Conservation (phyloP, 1,140 invertebrate genomes). For the Heliconius eleuchia region DNA sequence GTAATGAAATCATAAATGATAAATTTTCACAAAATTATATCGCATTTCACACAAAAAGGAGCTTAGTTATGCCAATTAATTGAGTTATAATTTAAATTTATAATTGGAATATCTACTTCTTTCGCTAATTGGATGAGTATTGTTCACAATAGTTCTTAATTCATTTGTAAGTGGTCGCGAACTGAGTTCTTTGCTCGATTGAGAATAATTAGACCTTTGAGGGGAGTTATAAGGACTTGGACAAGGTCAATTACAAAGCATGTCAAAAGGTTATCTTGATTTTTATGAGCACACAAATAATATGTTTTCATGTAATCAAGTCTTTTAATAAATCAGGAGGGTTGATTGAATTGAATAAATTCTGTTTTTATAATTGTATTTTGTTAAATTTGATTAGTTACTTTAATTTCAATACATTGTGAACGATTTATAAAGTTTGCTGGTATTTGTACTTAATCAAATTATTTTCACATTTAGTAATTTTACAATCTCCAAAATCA, state of each 20-base stretch:
- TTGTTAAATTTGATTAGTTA: neutral
- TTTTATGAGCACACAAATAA: slow-evolving; percentile 16
- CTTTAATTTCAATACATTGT: neutral
- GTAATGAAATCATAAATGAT: neutral
- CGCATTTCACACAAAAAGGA: slow-evolving; percentile 8
- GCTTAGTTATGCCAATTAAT: slow-evolving; percentile 20
- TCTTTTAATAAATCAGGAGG: neutral
- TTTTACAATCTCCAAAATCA: no score
- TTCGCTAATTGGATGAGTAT: slow-evolving; percentile 37
- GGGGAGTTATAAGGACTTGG: slow-evolving; percentile 24
- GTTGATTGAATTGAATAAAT: neutral
- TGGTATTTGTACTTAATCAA: no score
- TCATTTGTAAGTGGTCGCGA: slow-evolving; percentile 38
- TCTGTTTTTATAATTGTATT: neutral
- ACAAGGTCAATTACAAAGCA: slow-evolving; percentile 29
- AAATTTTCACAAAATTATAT: neutral
- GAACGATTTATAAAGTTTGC: no score
- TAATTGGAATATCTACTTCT: slow-evolving; percentile 30
- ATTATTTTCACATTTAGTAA: no score
- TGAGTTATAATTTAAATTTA: slow-evolving; percentile 27
- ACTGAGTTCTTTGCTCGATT: slow-evolving; percentile 36
- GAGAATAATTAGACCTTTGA: slow-evolving; percentile 39
- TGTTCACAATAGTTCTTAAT: slow-evolving; percentile 42
- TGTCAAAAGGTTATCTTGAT: slow-evolving; percentile 29
- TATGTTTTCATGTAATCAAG: slow-evolving; percentile 8